These are phyloP conservation scores for Diaprepes abbreviatus DNA, from an alignment of 2,888 invertebrate genomes.

Conservation along the genomic window DNA sequence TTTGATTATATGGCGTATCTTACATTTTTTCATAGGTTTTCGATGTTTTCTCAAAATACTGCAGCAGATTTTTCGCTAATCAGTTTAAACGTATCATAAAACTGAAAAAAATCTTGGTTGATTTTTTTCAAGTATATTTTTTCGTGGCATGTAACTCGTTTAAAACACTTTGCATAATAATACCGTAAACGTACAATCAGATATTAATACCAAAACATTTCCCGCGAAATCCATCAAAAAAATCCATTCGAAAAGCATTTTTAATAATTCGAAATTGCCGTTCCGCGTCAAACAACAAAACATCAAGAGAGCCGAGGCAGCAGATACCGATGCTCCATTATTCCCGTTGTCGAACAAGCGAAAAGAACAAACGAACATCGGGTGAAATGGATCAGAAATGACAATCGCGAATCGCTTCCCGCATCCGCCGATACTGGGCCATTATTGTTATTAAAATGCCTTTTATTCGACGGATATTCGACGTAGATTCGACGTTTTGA, in stretches of 20 bases:
- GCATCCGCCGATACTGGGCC: conserved; percentile 51
- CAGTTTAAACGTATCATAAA: too few species aligned
- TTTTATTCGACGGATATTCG: conserved; percentile 49
- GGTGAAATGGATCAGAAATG: conserved; percentile 59
- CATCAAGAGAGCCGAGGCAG: conserved; percentile 34
- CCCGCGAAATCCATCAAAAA: conserved; percentile 1
- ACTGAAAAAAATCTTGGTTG: too few species aligned
- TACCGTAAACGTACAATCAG: too few species aligned
- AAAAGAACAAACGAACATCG: conserved; percentile 56
- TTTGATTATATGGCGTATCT: too few species aligned
- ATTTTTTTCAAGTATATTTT: too few species aligned
- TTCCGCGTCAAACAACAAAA: conserved; percentile 32
- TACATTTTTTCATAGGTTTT: too few species aligned
- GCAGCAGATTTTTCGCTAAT: too few species aligned
- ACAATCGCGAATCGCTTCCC: conserved; percentile 53
- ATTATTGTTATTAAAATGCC: conserved; percentile 58
- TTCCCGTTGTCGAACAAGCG: conserved; percentile 45
- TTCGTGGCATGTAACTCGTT: too few species aligned
- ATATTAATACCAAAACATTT: neutral
- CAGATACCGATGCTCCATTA: conserved; percentile 50
- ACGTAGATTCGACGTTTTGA: conserved; percentile 14
- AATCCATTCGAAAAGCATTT: conserved; percentile 32
- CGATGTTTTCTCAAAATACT: too few species aligned
- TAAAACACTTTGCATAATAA: too few species aligned
- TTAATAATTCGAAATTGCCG: conserved; percentile 32